Percentiles rank a stretch among this genome's conserved stretches.
Evolutionary conservation across 2,888 invertebrate genomes (phyloP).

Genomic region (Zelleria hepariella): DNA sequence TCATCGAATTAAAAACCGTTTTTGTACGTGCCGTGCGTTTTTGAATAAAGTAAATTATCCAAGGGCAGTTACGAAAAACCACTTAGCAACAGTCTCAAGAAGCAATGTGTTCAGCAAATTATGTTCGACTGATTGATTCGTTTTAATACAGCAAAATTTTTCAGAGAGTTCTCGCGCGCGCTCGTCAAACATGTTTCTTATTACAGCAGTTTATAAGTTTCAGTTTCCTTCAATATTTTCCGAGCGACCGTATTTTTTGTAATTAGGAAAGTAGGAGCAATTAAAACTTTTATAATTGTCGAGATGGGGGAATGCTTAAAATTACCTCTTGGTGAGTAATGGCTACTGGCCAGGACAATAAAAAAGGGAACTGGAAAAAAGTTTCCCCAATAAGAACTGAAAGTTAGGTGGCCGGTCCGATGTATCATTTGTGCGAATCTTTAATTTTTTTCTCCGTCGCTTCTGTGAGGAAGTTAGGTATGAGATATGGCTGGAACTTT

Average conservation of each 20-base stretch:
- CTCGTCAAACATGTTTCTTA: conserved; percentile 13
- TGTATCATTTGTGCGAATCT: neutral
- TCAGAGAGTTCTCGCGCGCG: neutral
- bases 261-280: conserved; percentile 68
- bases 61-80: no score
- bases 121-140: neutral
- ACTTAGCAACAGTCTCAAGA: neutral
- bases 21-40: no score
- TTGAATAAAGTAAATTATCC: no score
- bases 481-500: neutral
- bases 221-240: conserved; percentile 32
- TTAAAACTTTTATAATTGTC: conserved; percentile 71
- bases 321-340: conserved; percentile 63
- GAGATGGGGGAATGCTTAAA: conserved; percentile 55
- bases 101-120: neutral
- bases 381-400: conserved; percentile 56
- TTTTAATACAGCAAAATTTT: neutral
- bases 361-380: conserved; percentile 55
- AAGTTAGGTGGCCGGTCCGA: neutral
- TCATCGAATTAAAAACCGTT: no score
- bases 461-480: neutral
- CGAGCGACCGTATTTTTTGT: conserved; percentile 63
- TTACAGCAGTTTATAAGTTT: conserved; percentile 9
- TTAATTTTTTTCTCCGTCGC: neutral
- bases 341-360: conserved; percentile 55